Evolutionary conservation across 1,140 invertebrate species (phyloP), one percentile per base, ranked within the genome.

Genomic region (Drosophila erecta): DNA sequence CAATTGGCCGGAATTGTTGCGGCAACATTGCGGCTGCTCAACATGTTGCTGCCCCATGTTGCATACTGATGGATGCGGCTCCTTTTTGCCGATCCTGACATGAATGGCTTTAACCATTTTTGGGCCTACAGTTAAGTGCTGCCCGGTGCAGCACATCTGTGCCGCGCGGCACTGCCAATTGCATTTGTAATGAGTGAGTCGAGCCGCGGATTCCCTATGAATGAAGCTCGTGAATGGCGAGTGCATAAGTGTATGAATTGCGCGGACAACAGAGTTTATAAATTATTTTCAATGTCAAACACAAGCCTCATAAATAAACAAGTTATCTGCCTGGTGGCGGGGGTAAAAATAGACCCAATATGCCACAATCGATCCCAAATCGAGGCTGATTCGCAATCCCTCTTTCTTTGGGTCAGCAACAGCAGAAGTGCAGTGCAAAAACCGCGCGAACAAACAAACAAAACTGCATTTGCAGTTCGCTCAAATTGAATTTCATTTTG

Each of bases 21-120:
- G 54, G 84, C 83, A 87, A 87, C 84, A 87, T 87, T 87, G 84
- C 84, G 79, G 79, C 84, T 80, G 84, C 84, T 77, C 79, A 79
- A 89, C 72, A 71, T 78, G 76, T 71, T 71, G 76, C 76, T 71
- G 74, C 58, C 46, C 65, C 84, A 87, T 87, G 84, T 87, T 87
- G 84, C 84, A 87, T 89, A 89, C 84, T 89, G 84, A 89, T 89
- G 79, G 80, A 89, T 81, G 84, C 84, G 84, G 84, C 81, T 57
- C 81, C 81, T 86, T 86, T 86, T 76, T 43, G 8, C 79, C 40
- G 27, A 27, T 53, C 70, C 59, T 43, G 59, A 81, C 83, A 89
- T 89, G 84, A 89, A 89, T 89, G 84, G 70, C 80, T 89, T 84
- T 89, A 83, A 89, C 84, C 84, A 89, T 89, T 89, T 89, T 89